Evolutionary conservation across 2,797 vertebrate species (phyloP), one percentile per base, ranked within the genome.

Genomic region (Molossus alvarezi): DNA sequence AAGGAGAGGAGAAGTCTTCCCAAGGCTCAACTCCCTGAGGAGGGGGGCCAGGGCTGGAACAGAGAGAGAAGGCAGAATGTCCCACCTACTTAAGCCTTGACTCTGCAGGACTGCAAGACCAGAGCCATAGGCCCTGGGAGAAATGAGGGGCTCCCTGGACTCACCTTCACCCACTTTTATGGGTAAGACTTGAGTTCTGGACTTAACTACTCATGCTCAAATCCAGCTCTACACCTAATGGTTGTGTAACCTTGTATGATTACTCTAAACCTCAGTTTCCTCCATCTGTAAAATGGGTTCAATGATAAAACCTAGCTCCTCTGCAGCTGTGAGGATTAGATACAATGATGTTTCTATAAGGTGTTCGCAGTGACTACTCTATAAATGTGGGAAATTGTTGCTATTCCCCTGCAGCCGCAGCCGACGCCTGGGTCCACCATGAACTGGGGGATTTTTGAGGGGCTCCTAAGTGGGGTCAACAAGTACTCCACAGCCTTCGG

Each of bases 401-500:
- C 58, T 64, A 27, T 65, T 76, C 72, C 83, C 65, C 87, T 21
- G 1, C 96, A 98, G 98, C 2, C 29, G 48, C 48, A 6, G 33
- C 71, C 53, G 3, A 91, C 1, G 0, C 95, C 20, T 67, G 7
- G 1, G 0, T 48, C 48, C 87, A 94, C 95, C 98, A 99, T 99
- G 99, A 99, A 99, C 98, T 99, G 99, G 99, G 98, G 97, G 2
- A 96, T 98, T 94, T 99, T 99, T 4, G 99, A 99, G 98, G 98
- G 98, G 79, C 99, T 99, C 97, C 98, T 99, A 93, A 99, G 98
- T 0, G 99, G 99, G 0, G 99, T 99, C 97, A 99, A 99, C 98
- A 99, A 99, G 62, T 99, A 99, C 97, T 99, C 99, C 91, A 99
- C 99, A 0, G 99, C 99, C 41, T 99, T 99, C 0, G 99, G 99